These are phyloP conservation scores for Branchinecta lindahli DNA, from an alignment of 1,140 invertebrate genomes.

Conservation along the genomic window DNA sequence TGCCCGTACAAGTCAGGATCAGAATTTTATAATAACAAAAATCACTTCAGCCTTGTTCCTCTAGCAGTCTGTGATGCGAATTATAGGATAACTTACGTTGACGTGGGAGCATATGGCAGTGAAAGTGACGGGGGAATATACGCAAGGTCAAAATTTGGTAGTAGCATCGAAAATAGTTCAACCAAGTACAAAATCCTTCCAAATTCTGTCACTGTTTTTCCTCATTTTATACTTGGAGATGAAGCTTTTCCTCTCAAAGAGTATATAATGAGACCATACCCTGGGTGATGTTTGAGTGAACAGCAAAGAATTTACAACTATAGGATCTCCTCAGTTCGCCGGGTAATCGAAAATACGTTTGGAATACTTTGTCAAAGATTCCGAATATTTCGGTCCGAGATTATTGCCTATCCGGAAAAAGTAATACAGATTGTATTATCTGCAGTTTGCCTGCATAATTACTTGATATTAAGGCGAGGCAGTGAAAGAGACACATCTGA, in stretches of 20 bases:
- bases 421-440: too few species aligned
- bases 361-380: too few species aligned
- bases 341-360: too few species aligned
- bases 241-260: conserved; percentile 32
- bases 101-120: conserved; percentile 32
- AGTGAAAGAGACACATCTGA: too few species aligned
- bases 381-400: too few species aligned
- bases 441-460: too few species aligned
- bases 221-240: conserved; percentile 32
- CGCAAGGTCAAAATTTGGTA: conserved; percentile 15
- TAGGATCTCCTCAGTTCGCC: too few species aligned
- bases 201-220: conserved; percentile 21
- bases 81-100: conserved; percentile 31
- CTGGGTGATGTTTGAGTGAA: too few species aligned
- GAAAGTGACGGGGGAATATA: conserved; percentile 31
- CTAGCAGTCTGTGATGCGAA: conserved; percentile 32
- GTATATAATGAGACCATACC: conserved; percentile 34
- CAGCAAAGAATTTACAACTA: too few species aligned
- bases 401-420: too few species aligned
- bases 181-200: conserved; percentile 22
- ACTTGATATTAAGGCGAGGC: too few species aligned
- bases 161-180: conserved; percentile 27
- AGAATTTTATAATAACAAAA: conserved; percentile 33
- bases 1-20: conserved; percentile 27
- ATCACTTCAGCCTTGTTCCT: conserved; percentile 28